Conservation (phyloP, 2,797 vertebrate genomes). For the Pelobates cultripes region DNA sequence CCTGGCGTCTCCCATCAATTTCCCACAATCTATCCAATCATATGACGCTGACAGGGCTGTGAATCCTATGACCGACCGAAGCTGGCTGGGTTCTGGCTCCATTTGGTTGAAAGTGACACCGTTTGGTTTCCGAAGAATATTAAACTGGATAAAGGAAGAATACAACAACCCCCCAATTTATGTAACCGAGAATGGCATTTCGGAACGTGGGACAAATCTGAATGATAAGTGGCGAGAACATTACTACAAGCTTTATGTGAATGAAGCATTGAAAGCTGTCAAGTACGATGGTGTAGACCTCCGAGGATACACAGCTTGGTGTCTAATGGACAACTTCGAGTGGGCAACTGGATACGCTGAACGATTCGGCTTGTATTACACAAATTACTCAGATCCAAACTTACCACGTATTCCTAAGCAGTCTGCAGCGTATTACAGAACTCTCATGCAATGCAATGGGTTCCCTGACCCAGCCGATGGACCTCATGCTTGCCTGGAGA, state of each 20-base stretch:
- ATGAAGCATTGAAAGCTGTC: constrained; percentile 84
- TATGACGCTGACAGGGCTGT: constrained; percentile 90
- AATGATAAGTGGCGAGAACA: constrained; percentile 81
- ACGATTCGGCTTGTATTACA: constrained; percentile 84
- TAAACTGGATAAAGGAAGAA: constrained; percentile 90
- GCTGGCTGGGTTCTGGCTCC: constrained; percentile 87
- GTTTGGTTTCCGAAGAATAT: constrained; percentile 85
- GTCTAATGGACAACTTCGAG: constrained; percentile 92
- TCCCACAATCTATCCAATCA: constrained; percentile 69
- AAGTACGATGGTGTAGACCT: constrained; percentile 80
- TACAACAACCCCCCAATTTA: constrained; percentile 88
- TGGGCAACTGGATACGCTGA: constrained; percentile 88
- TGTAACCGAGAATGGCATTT: constrained; percentile 92
- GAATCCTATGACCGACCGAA: constrained; percentile 79
- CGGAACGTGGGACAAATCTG: constrained; percentile 77
- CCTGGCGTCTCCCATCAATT: constrained; percentile 80
- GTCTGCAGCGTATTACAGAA: constrained; percentile 77
- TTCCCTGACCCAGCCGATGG: constrained; percentile 82
- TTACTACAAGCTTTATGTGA: constrained; percentile 84
- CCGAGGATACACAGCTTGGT: constrained; percentile 88
- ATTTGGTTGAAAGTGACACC: constrained; percentile 89
- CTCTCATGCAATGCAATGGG: constrained; percentile 86
- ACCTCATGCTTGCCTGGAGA: constrained; percentile 78
- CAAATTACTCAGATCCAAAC: constrained; percentile 80
- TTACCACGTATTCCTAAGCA: constrained; percentile 80